Evolutionary conservation across 2,113 vertebrate species (phyloP).

Genomic region (Microtus oregoni): DNA sequence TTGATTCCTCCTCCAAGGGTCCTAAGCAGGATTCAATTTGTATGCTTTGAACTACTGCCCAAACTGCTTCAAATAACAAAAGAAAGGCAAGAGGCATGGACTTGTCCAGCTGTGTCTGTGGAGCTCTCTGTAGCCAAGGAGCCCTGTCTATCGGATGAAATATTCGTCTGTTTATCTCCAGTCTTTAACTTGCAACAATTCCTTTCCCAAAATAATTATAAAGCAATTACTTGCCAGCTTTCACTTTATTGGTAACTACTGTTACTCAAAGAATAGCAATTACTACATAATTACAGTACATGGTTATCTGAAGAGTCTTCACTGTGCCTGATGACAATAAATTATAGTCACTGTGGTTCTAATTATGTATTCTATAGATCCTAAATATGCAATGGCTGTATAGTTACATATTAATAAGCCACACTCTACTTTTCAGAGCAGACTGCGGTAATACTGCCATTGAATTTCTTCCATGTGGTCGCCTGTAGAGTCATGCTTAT

Average conservation of each 20-base stretch:
- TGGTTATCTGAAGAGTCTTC: conserved; percentile 60
- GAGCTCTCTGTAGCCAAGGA: background rate
- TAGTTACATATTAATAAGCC: conserved; percentile 74
- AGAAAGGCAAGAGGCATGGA: background rate
- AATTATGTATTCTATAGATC: conserved; percentile 38
- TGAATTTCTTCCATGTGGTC: background rate
- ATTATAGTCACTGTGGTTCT: background rate
- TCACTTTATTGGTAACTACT: conserved; percentile 58
- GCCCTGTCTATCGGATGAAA: background rate
- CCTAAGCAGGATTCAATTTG: background rate
- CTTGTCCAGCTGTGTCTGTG: background rate
- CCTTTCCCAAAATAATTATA: conserved; percentile 67
- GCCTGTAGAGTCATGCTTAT: background rate
- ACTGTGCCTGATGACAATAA: background rate
- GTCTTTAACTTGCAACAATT: conserved; percentile 63
- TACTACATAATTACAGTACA: conserved; percentile 56
- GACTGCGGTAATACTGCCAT: background rate
- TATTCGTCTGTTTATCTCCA: conserved; percentile 58
- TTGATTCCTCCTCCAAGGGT: background rate
- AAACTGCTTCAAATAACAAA: conserved; percentile 35
- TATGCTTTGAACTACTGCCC: background rate
- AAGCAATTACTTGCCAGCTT: conserved; percentile 71
- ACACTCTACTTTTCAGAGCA: conserved; percentile 32
- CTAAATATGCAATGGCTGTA: conserved; percentile 63
- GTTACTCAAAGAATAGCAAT: conserved; percentile 70